Base-by-base conservation (phyloP, 2,888 invertebrate genomes). In the Temnothorax unifasciatus region DNA sequence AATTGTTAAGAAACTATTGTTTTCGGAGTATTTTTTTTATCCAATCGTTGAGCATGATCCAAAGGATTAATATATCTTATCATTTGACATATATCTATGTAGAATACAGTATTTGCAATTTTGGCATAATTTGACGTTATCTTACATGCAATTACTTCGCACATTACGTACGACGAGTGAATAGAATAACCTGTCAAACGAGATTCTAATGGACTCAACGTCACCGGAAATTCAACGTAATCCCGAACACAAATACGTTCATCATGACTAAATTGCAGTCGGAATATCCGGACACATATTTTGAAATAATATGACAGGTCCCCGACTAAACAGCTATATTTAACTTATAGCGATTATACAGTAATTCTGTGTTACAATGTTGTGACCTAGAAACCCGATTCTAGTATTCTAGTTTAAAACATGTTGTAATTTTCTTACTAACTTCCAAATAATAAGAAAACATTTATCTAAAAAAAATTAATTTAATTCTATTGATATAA, bases 111-210 rank as follows among this genome's bases (percentile, higher is more conserved):
- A 11, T 75, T 29, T 8, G 21, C 13, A 18, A 38, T 50, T 50
- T 63, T 6, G 25, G 44, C 11, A 21, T 66, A 15, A 66, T 6
- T 25, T 29, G 13, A 41, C 4, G 3, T 34, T 54, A 71, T 44
- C 9, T 25, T 52, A 52, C 15, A 25, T 13, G 1, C 25, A n/a
- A 57, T 71, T 44, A 13, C 1, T 71, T 54, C 1, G 57, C 73
- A 21, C 11, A 44, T 71, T 44, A 21, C 29, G 0, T n/a, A 11
- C 34, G 50, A 38, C 25, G 25, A 66, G 21, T 29, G 52, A 54
- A 71, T 21, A 71, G 29, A 69, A 71, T n/a, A 77, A 69, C 41
- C 15, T 29, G 73, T 71, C 73, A 71, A 79, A 69, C 29, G 54
- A 79, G 73, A 71, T 54, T 41, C 54, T 44, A 79, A 71, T 79